Evolutionary conservation across 2,113 vertebrate species (phyloP).

Genomic region (human): DNA sequence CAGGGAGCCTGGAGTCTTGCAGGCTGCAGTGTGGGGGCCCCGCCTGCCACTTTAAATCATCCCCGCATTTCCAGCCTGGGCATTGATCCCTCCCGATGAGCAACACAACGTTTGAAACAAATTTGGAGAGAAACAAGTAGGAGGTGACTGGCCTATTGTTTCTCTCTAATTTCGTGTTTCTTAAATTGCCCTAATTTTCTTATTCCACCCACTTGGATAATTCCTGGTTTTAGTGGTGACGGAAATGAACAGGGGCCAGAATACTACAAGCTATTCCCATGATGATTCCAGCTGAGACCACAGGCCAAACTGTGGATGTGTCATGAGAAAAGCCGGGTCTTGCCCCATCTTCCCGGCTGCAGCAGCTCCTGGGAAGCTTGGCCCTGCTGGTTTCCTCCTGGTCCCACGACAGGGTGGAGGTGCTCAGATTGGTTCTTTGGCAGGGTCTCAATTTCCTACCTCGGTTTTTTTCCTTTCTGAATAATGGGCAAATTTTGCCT

Average conservation of each 20-base stretch:
- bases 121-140: neutral
- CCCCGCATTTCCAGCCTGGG: rapidly evolving
- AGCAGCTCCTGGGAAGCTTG: neutral
- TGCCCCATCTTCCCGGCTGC: rapidly evolving
- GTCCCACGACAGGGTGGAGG: rapidly evolving
- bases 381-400: neutral
- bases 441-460: neutral
- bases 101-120: rapidly evolving
- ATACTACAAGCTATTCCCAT: conserved; percentile 40
- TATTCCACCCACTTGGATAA: conserved; percentile 67
- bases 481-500: neutral
- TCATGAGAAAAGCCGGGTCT: conserved; percentile 34
- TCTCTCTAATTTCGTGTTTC: neutral
- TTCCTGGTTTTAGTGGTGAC: conserved; percentile 46
- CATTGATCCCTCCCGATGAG: neutral
- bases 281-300: neutral
- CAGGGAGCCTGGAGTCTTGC: neutral
- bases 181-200: conserved; percentile 58
- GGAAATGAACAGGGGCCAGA: conserved; percentile 37
- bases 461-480: neutral
- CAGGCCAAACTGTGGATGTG: conserved; percentile 32
- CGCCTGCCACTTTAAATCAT: neutral
- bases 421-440: neutral
- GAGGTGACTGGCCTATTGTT: neutral
- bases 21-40: neutral